Evolutionary conservation across 2,113 vertebrate species (phyloP).

Genomic region (Fulica atra): DNA sequence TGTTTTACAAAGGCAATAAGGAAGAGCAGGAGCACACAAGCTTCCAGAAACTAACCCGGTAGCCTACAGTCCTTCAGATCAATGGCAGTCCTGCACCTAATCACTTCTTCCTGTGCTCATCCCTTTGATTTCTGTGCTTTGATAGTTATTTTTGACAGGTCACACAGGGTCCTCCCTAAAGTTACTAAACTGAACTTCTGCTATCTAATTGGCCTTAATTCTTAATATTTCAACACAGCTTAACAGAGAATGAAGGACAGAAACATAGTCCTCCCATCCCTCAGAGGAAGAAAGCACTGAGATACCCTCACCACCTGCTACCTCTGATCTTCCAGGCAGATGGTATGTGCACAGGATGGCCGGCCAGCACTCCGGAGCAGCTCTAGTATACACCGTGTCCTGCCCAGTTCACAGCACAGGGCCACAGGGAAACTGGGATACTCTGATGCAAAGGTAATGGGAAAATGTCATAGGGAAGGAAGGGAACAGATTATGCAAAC

Average conservation of each 20-base stretch:
- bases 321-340: background rate
- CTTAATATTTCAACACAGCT: background rate
- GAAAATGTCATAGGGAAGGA: background rate
- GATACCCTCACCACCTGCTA: background rate
- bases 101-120: background rate
- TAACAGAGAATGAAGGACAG: background rate
- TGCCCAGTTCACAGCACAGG: background rate
- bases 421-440: background rate
- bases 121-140: background rate
- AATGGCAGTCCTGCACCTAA: background rate
- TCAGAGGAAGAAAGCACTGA: background rate
- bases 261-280: background rate
- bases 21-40: background rate
- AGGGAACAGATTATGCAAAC: background rate
- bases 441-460: background rate
- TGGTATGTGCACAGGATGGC: rapidly evolving
- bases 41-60: background rate
- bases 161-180: background rate
- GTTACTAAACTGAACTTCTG: background rate
- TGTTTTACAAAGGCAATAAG: background rate
- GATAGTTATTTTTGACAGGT: background rate
- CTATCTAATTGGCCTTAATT: background rate
- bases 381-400: rapidly evolving
- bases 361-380: background rate
- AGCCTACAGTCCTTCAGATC: background rate